A percentile compares a stretch with the other conserved stretches of the same genome.
Conservation (phyloP, 1,140 invertebrate species). For the Sinella curviseta region DNA sequence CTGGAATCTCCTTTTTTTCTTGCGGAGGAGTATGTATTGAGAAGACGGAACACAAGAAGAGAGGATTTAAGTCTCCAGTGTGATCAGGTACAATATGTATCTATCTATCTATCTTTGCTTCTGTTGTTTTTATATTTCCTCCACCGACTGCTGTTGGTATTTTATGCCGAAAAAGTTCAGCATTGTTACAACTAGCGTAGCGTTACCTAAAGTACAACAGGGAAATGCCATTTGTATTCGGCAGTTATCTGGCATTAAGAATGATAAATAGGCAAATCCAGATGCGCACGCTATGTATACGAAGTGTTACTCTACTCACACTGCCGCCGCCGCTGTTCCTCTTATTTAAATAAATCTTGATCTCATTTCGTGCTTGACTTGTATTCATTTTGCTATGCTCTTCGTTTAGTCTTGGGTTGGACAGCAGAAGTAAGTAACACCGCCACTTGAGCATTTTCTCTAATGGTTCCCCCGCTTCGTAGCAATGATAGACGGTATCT, state of each 20-base stretch:
- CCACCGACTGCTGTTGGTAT: neutral
- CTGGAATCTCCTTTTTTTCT: too few relatives aligned
- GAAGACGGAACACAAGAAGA: too few relatives aligned
- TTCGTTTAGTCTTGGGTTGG: too few relatives aligned
- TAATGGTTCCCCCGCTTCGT: too few relatives aligned
- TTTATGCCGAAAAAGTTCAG: neutral
- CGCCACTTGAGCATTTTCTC: too few relatives aligned
- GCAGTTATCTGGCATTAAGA: constrained; percentile 26
- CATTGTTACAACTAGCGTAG: too few relatives aligned
- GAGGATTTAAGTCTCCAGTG: too few relatives aligned
- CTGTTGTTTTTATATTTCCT: neutral
- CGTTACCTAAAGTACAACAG: neutral
- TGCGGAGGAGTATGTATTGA: too few relatives aligned
- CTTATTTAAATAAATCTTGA: constrained; percentile 27
- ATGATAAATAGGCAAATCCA: constrained; percentile 25
- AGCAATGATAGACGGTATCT: too few relatives aligned
- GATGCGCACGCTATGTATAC: neutral
- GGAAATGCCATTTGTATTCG: constrained; percentile 19
- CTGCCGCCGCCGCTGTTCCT: neutral
- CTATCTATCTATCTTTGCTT: neutral
- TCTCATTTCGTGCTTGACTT: constrained; percentile 27
- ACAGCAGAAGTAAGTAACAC: too few relatives aligned
- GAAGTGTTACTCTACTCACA: neutral
- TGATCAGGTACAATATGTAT: too few relatives aligned
- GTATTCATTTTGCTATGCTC: neutral